These are phyloP conservation scores for Megalops atlanticus DNA, from an alignment of 2,113 vertebrate species.

Conservation along the genomic window DNA sequence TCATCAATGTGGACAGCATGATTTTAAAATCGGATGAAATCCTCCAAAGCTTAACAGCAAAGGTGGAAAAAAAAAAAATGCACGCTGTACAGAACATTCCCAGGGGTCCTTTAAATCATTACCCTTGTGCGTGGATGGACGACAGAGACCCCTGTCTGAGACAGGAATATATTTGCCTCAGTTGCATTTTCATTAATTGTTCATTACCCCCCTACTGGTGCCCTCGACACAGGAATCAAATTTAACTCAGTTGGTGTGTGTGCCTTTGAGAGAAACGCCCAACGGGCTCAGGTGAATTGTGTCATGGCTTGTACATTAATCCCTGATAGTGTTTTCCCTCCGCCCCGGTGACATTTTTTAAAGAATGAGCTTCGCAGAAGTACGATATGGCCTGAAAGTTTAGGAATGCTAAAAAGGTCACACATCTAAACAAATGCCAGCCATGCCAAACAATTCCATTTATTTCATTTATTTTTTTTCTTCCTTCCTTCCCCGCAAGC, in stretches of 20 bases:
- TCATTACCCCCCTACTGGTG: not conserved
- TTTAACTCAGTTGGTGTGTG: not conserved
- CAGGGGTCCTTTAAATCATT: not conserved
- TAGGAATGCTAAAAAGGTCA: constrained; percentile 78
- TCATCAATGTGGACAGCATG: too few relatives aligned
- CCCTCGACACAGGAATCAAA: not conserved
- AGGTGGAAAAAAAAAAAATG: too few relatives aligned
- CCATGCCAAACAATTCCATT: constrained; percentile 60
- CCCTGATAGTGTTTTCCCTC: constrained; percentile 56
- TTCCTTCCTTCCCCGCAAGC: constrained; percentile 55
- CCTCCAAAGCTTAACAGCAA: too few relatives aligned
- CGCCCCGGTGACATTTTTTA: constrained; percentile 53
- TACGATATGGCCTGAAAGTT: constrained; percentile 65
- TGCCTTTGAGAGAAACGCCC: constrained; percentile 40
- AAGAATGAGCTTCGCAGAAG: constrained; percentile 57
- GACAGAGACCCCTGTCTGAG: not conserved
- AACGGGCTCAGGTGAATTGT: constrained; percentile 3
- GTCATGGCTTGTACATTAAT: constrained; percentile 57
- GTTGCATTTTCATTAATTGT: not conserved
- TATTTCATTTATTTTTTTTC: constrained; percentile 48
- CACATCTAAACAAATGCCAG: constrained; percentile 76
- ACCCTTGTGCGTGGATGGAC: not conserved
- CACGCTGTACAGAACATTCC: not conserved
- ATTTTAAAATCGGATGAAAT: too few relatives aligned
- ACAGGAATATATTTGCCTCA: not conserved